Evolutionary conservation across 2,797 vertebrate genomes (phyloP), one percentile per base, ranked within the genome.

Genomic region (Moxostoma hubbsi): DNA sequence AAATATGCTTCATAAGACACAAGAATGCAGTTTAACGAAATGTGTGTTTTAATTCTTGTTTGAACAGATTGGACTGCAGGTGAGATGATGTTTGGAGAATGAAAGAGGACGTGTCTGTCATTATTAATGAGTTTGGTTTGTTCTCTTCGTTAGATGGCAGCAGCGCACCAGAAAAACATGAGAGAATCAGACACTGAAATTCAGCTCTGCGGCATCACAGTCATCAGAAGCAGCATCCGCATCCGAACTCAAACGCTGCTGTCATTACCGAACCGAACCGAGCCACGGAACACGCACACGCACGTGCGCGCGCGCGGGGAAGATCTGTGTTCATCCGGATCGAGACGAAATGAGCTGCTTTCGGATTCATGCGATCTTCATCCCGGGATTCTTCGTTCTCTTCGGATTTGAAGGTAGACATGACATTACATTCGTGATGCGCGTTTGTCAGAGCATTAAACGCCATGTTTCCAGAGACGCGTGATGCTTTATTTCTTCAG

Each of bases 331-430:
- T 16, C 13, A 63, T 51, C 73, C 24, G 73, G 66, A 67, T 61
- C 59, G 53, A 49, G 80, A 78, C 66, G 73, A 78, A 46, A 88
- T 88, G 87, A 81, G 83, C 81, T 73, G 80, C 79, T 57, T 81
- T 82, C 86, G 85, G 85, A 86, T 88, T 84, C 85, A 86, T 83
- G 75, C 82, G 55, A 64, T 88, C 73, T 83, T 83, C 85, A 83
- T 88, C 77, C 76, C 73, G 71, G 85, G 82, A 62, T 82, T 88
- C 57, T 72, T 82, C 58, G 81, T 84, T 59, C 81, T 88, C 18
- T 77, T 86, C 46, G 84, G 81, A 66, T 86, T 88, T 83, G 81
- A 85, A 88, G 87, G 87, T 88, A 85, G 49, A 24, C 24, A 24
- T 24, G 79, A n/a, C 50, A 13, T 43, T 18, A 24, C 24, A 24